Evolutionary conservation across 2,888 invertebrate genomes (phyloP), one percentile per base, ranked within the genome.

Genomic region (Rotaria sp.): DNA sequence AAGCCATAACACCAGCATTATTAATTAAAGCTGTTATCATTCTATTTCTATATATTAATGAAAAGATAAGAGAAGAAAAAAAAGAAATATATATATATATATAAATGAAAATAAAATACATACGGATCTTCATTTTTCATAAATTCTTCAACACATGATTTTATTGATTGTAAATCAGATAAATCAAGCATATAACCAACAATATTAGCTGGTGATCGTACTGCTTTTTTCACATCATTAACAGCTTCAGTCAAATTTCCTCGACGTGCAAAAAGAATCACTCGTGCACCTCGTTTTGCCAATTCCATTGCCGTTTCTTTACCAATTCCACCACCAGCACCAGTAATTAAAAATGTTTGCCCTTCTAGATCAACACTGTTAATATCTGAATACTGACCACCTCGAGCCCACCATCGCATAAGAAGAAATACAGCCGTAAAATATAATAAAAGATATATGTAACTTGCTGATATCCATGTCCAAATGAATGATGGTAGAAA

Each of bases 311-410:
- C 94, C 0, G 94, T 94, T 92, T 95, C 94, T 89, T 94, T 93
- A 0, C 96, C 96, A 87, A 96, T 94, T 0, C 96, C 96, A 85
- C 94, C 94, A 91, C 94, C 95, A 0, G 95, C 95, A 26, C 95
- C 95, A 35, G 95, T 96, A n/a, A 96, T 93, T 41, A 96, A 92
- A 86, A 94, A 94, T 35, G 94, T 94, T 87, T 90, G 90, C 11
- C 90, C 90, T 11, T 84, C 86, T 88, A 90, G 74, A 86, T 93
- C 92, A 0, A 94, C 24, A 5, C 26, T 45, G 0, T 26, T 24
- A 45, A 80, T 45, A 26, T 41, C 45, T n/a, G 45, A 26, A 30
- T 15, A 67, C 15, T n/a, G 30, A 15, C 67, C 67, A 67, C 67
- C 67, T 24, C 30, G 30, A 24, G 30, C 67, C 4, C 4, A 35